Evolutionary conservation across 2,888 invertebrate genomes (phyloP).

Genomic region (Apomyelois bistriatella): DNA sequence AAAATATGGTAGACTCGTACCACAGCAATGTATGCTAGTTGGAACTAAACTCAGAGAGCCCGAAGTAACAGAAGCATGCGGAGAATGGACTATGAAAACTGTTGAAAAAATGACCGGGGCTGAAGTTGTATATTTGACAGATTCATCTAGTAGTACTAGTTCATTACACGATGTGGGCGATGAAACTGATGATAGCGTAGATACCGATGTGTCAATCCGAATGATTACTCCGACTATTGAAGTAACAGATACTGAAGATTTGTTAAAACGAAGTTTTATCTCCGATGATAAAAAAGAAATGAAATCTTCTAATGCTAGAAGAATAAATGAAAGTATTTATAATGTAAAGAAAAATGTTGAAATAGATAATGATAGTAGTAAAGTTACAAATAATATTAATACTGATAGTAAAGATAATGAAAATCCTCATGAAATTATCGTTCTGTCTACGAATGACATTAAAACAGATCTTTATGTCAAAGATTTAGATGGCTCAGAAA

Average conservation of each 20-base stretch:
- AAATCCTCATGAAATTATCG: constrained; percentile 54
- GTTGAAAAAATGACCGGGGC: constrained; percentile 79
- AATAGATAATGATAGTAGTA: constrained; percentile 2
- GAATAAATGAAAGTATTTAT: constrained; percentile 12
- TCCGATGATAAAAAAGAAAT: constrained; percentile 23
- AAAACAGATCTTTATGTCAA: constrained; percentile 65
- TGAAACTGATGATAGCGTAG: constrained; percentile 62
- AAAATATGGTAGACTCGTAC: constrained; percentile 52
- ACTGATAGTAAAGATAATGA: not conserved
- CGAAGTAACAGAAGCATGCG: constrained; percentile 79
- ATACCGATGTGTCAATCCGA: constrained; percentile 68
- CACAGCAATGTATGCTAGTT: constrained; percentile 79
- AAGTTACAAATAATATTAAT: constrained; percentile 1
- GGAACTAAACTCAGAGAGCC: constrained; percentile 81
- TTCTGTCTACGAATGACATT: constrained; percentile 62
- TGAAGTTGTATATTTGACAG: constrained; percentile 85
- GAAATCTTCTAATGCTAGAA: constrained; percentile 2
- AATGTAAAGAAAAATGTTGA: constrained; percentile 12
- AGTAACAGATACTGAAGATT: constrained; percentile 66
- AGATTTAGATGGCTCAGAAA: constrained; percentile 37
- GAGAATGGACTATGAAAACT: constrained; percentile 74
- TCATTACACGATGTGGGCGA: constrained; percentile 78
- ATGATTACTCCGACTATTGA: constrained; percentile 76
- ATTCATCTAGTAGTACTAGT: constrained; percentile 82
- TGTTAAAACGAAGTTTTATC: constrained; percentile 56